phyloP scores from a whole-genome alignment of 2,113 vertebrate species.

The Macheiramphus alcinus region DNA sequence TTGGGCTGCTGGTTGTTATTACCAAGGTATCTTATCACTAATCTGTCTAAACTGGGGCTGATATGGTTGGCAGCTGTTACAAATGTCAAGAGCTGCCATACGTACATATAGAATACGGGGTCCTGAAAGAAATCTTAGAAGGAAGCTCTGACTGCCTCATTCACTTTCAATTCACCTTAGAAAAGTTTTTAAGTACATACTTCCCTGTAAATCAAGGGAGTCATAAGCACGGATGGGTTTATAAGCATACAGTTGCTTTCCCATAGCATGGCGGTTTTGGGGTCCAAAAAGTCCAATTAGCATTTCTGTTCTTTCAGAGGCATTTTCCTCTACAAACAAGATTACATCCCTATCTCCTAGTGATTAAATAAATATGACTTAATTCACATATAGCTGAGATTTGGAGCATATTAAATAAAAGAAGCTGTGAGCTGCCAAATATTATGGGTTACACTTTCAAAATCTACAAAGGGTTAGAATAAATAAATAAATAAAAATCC shows the following conservation, averaged over 20 bases:
- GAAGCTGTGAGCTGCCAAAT: neutral
- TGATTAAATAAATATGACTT: neutral
- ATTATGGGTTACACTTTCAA: neutral
- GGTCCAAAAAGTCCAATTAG: neutral
- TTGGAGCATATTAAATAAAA: neutral
- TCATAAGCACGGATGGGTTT: neutral
- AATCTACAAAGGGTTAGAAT: neutral
- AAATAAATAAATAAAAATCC: neutral
- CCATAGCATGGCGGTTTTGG: accelerated
- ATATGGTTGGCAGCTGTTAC: neutral
- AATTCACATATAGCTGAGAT: neutral
- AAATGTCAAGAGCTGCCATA: neutral
- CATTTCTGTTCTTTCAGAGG: neutral
- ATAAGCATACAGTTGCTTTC: neutral
- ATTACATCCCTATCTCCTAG: neutral
- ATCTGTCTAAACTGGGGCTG: neutral
- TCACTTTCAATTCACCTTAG: neutral
- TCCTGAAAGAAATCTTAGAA: neutral
- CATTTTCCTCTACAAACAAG: neutral
- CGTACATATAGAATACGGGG: neutral
- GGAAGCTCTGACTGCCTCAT: neutral
- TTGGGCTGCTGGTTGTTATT: neutral
- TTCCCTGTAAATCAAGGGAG: neutral
- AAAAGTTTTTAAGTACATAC: neutral
- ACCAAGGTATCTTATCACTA: neutral